These are phyloP conservation scores for Corbicula japonica DNA, from an alignment of 2,888 invertebrate species.

Conservation along the genomic window DNA sequence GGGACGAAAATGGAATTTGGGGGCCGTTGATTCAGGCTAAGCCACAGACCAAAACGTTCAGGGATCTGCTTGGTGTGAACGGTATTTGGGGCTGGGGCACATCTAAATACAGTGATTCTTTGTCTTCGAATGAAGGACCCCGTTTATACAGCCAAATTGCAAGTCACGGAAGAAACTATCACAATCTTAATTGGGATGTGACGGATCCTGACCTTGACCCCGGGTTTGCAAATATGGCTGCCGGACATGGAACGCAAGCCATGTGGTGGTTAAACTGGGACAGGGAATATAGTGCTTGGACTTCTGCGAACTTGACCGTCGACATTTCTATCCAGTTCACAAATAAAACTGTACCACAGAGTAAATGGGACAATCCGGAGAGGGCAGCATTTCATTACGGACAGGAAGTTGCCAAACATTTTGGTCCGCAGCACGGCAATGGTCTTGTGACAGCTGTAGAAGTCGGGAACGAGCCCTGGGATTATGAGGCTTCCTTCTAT, in stretches of 20 bases:
- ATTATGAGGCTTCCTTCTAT: conserved; percentile 74
- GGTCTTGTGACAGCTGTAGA: conserved; percentile 70
- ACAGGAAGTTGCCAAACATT: conserved; percentile 72
- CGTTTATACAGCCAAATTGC: conserved; percentile 69
- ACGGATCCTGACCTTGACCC: conserved; percentile 71
- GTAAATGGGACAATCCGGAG: conserved; percentile 69
- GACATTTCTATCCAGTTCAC: conserved; percentile 76
- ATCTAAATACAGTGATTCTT: conserved; percentile 55
- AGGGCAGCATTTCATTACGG: conserved; percentile 69
- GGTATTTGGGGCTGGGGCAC: conserved; percentile 80
- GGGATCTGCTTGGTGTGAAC: conserved; percentile 74
- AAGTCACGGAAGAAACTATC: conserved; percentile 76
- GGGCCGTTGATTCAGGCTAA: conserved; percentile 53
- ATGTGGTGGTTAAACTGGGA: conserved; percentile 78
- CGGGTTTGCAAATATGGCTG: conserved; percentile 68
- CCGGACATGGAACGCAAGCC: conserved; percentile 71
- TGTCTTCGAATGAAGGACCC: conserved; percentile 65
- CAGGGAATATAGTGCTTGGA: conserved; percentile 73
- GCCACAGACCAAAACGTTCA: conserved; percentile 60
- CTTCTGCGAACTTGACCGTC: conserved; percentile 64
- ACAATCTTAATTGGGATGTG: conserved; percentile 77
- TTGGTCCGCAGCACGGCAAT: conserved; percentile 71
- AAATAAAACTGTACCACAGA: conserved; percentile 62
- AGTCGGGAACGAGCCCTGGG: conserved; percentile 79
- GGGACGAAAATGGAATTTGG: conserved; percentile 66